phyloP scores from a whole-genome alignment of 2,797 vertebrate species.

The Sebastes baramenuke region DNA sequence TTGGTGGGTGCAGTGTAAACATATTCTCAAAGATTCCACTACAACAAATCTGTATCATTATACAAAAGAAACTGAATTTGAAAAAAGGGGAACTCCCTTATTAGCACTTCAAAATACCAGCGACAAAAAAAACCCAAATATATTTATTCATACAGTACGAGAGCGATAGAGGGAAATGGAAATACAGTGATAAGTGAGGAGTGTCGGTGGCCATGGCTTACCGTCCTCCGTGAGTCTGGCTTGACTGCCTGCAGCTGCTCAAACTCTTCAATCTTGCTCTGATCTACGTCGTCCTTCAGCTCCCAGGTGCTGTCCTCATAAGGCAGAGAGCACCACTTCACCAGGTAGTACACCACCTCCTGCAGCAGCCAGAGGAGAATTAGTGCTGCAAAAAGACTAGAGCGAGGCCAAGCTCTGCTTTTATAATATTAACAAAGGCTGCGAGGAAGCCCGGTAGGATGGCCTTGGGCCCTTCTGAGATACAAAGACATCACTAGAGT shows the following conservation, averaged over 20 bases:
- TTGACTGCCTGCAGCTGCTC: slow-evolving; percentile 94
- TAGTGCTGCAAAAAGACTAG: slow-evolving; percentile 57
- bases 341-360: slow-evolving; percentile 99
- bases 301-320: slow-evolving; percentile 99
- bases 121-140: neutral
- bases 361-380: slow-evolving; percentile 79
- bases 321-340: slow-evolving; percentile 98
- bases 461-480: slow-evolving; percentile 71
- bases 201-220: slow-evolving; percentile 72
- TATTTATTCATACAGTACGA: neutral
- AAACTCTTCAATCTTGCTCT: slow-evolving; percentile 98
- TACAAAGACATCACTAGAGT: slow-evolving; percentile 65
- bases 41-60: neutral
- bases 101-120: neutral
- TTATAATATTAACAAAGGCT: slow-evolving; percentile 71
- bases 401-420: slow-evolving; percentile 60
- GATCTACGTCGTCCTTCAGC: slow-evolving; percentile 97
- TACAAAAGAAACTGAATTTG: neutral
- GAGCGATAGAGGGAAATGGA: neutral
- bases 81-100: neutral
- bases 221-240: slow-evolving; percentile 90
- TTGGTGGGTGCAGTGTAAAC: neutral
- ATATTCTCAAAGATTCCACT: neutral
- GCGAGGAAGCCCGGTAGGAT: slow-evolving; percentile 63
- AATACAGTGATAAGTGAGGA: neutral